These are phyloP conservation scores for Actenoides lindsayi DNA, from an alignment of 2,113 vertebrate species.

Conservation along the genomic window DNA sequence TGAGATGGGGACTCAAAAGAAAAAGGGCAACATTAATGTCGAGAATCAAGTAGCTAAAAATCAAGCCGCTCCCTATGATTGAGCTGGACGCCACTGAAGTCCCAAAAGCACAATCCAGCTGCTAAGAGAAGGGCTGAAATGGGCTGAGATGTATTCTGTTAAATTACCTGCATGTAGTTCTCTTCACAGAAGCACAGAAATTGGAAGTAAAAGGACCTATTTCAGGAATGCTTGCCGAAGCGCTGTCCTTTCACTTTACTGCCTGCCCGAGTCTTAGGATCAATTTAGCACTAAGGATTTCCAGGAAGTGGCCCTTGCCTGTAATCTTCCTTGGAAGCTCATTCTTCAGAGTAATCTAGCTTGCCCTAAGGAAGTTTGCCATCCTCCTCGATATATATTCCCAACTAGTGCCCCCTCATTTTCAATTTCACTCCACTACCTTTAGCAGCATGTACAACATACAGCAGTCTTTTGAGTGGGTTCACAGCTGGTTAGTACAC, in stretches of 20 bases:
- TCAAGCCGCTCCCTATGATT: accelerated
- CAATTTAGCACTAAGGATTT: not conserved
- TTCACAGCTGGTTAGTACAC: not conserved
- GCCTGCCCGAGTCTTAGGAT: not conserved
- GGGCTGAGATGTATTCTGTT: not conserved
- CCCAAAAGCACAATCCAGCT: not conserved
- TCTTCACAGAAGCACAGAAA: not conserved
- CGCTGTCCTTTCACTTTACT: not conserved
- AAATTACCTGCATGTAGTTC: not conserved
- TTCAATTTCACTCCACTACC: not conserved
- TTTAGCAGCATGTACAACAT: not conserved
- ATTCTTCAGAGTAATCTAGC: not conserved
- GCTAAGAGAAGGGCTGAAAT: not conserved
- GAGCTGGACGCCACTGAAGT: accelerated
- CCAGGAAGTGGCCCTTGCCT: not conserved
- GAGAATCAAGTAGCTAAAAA: not conserved
- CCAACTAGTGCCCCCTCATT: not conserved
- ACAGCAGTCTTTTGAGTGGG: not conserved
- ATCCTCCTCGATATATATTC: not conserved
- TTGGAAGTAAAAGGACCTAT: not conserved
- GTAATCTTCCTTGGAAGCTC: not conserved
- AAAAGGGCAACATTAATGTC: not conserved
- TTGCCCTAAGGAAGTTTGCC: not conserved
- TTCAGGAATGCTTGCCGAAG: not conserved
- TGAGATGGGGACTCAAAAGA: not conserved